Evolutionary conservation across 2,888 invertebrate species (phyloP).

Genomic region (Lymantria monacha): DNA sequence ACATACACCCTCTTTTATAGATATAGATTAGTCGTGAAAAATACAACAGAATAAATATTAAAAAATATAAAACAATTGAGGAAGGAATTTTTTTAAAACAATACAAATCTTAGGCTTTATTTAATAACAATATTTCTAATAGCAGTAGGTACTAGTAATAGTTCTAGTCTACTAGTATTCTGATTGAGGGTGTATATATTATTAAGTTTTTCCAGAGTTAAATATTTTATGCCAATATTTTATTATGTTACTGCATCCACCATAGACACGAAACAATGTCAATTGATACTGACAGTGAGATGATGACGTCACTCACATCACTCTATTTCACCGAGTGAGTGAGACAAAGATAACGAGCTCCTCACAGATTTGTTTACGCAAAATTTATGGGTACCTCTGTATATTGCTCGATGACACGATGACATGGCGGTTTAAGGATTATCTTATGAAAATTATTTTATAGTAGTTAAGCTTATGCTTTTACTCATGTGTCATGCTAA

Average conservation of each 20-base stretch:
- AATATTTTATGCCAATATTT: constrained; percentile 7
- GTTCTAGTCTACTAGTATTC: too few species aligned
- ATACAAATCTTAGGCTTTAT: too few species aligned
- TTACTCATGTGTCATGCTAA: too few species aligned
- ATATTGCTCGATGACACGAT: constrained; percentile 37
- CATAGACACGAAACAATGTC: constrained; percentile 48
- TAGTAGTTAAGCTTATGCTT: neutral
- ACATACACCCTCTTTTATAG: too few species aligned
- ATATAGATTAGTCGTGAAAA: too few species aligned
- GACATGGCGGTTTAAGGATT: constrained; percentile 34
- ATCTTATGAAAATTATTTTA: constrained; percentile 29
- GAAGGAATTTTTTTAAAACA: too few species aligned
- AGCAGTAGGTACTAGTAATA: too few species aligned
- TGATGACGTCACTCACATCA: constrained; percentile 68
- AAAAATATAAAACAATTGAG: too few species aligned
- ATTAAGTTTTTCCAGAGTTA: too few species aligned
- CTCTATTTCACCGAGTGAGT: constrained; percentile 24
- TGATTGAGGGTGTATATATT: too few species aligned
- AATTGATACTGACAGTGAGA: constrained; percentile 51
- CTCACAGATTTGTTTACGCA: constrained; percentile 52
- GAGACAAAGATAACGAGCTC: constrained; percentile 58
- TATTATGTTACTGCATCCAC: neutral
- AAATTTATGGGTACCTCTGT: constrained; percentile 49
- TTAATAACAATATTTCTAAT: too few species aligned
- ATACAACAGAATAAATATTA: too few species aligned